Percentiles rank a stretch among this genome's conserved stretches.
Evolutionary conservation across 2,888 invertebrate genomes (phyloP).

Genomic region (Taphrorychus bicolor): DNA sequence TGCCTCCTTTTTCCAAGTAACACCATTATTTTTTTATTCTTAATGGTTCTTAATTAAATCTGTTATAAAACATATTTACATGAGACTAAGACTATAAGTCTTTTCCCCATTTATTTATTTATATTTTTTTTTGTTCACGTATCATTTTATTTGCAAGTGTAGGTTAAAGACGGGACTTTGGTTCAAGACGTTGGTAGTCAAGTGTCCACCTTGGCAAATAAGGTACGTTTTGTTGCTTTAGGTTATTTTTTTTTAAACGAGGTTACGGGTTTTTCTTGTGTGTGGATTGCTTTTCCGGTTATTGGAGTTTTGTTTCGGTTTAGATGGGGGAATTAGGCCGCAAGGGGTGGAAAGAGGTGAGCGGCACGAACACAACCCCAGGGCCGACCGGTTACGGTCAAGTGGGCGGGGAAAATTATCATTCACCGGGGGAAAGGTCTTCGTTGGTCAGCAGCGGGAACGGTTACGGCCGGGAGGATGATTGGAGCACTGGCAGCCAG

Average conservation of each 20-base stretch:
- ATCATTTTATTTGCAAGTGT: conserved; percentile 51
- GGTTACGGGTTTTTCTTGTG: neutral
- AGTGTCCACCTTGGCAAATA: conserved; percentile 68
- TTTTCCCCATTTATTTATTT: conserved; percentile 51
- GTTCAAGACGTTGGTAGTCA: conserved; percentile 71
- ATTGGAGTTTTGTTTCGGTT: too few relatives aligned
- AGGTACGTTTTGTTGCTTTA: conserved; percentile 62
- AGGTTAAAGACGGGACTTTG: conserved; percentile 75
- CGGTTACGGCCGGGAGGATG: conserved; percentile 54
- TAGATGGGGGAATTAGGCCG: conserved; percentile 73
- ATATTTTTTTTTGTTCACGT: neutral
- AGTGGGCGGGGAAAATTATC: conserved; percentile 58
- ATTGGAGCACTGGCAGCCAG: conserved; percentile 59
- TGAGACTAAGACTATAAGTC: too few relatives aligned
- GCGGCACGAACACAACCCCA: conserved; percentile 48
- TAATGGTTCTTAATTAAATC: too few relatives aligned
- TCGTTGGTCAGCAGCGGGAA: conserved; percentile 59
- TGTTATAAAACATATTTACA: too few relatives aligned
- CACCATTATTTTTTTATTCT: too few relatives aligned
- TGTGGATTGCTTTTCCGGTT: neutral
- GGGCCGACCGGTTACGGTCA: conserved; percentile 55
- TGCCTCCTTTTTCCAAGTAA: too few relatives aligned
- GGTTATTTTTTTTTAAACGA: neutral
- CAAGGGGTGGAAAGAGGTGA: conserved; percentile 66
- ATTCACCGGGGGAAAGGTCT: conserved; percentile 60